Percentiles rank a stretch among this genome's conserved stretches.
phyloP scores from a whole-genome alignment of 2,888 invertebrate species.

The Celastrina argiolus region DNA sequence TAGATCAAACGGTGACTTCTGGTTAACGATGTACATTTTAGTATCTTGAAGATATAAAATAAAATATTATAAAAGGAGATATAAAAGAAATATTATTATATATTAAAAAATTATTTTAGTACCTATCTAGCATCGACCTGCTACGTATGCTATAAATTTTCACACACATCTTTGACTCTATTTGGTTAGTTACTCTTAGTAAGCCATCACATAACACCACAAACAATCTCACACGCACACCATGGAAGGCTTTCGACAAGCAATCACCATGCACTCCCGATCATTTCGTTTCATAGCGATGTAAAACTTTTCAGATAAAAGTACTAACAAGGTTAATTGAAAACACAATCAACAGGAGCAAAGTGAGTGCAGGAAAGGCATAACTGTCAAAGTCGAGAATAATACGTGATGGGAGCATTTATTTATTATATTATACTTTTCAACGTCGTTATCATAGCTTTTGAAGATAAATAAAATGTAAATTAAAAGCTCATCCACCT shows the following conservation, averaged over 20 bases:
- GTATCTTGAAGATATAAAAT: no score
- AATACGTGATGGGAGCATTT: background rate
- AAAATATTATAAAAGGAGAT: no score
- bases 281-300: conserved; percentile 27
- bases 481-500: background rate
- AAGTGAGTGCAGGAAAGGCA: background rate
- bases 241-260: conserved; percentile 32
- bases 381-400: background rate
- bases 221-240: conserved; percentile 23
- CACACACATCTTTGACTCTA: background rate
- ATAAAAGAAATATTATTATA: no score
- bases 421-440: background rate
- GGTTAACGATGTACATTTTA: background rate
- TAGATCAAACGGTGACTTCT: background rate
- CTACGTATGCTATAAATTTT: no score
- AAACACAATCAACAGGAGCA: conserved; percentile 17
- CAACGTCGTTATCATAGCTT: background rate
- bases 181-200: background rate
- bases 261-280: conserved; percentile 37
- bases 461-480: background rate
- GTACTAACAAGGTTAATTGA: conserved; percentile 19
- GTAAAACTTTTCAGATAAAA: conserved; percentile 22
- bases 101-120: no score
- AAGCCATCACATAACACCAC: conserved; percentile 23
- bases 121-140: no score